These are phyloP conservation scores for Eucera pruinosa DNA, from an alignment of 2,888 invertebrate species.

Conservation along the genomic window DNA sequence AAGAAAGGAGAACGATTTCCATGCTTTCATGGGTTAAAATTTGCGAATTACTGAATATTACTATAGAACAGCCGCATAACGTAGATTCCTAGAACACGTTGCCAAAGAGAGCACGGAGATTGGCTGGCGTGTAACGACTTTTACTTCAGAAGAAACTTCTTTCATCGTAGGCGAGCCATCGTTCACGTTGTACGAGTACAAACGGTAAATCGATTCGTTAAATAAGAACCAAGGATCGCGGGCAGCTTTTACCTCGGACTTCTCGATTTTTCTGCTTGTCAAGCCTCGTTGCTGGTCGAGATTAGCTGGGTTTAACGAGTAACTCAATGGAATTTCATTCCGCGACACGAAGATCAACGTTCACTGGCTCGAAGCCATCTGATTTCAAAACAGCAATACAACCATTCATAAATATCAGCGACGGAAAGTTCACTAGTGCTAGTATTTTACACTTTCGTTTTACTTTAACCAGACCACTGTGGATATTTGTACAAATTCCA, in stretches of 20 bases:
- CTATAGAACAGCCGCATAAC: constrained; percentile 6
- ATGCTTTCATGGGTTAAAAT: constrained; percentile 3
- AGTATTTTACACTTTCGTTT: no score
- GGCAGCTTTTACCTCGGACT: neutral
- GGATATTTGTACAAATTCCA: no score
- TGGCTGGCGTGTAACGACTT: constrained; percentile 38
- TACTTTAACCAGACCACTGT: no score
- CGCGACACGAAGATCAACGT: constrained; percentile 11
- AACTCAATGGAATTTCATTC: constrained; percentile 21
- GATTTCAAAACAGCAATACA: no score
- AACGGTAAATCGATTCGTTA: constrained; percentile 28
- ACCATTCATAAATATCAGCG: no score
- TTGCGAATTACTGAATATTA: constrained; percentile 6
- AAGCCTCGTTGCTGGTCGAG: neutral
- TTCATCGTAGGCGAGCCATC: constrained; percentile 24
- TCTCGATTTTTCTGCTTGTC: constrained; percentile 7
- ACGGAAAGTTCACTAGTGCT: no score
- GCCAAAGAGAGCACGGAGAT: constrained; percentile 8
- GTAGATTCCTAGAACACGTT: constrained; percentile 2
- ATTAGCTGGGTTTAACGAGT: constrained; percentile 31
- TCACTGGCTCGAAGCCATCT: neutral
- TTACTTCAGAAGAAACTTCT: constrained; percentile 25
- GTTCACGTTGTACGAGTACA: constrained; percentile 11
- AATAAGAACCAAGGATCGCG: constrained; percentile 12
- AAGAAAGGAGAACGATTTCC: neutral